Evolutionary conservation across 2,888 invertebrate species (phyloP).

Genomic region (Choristoneura rosaceana): DNA sequence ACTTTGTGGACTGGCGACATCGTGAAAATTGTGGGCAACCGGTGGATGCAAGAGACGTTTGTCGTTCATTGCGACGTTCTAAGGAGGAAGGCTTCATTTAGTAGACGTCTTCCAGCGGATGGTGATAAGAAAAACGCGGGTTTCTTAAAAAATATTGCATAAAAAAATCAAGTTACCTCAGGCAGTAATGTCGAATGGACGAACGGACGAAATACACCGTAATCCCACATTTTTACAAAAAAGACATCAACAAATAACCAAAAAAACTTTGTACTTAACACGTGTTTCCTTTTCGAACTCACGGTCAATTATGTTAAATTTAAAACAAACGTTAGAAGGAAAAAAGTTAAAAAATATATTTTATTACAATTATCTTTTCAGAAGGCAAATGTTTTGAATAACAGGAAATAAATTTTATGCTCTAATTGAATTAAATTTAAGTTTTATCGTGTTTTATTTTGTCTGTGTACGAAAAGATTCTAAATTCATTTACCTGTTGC

Average conservation of each 20-base stretch:
- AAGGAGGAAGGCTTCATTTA: too few relatives aligned
- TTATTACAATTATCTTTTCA: slow-evolving; percentile 29
- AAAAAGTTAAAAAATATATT: slow-evolving; percentile 28
- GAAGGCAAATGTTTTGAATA: slow-evolving; percentile 45
- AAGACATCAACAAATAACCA: not conserved
- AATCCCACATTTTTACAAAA: slow-evolving; percentile 57
- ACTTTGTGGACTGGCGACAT: too few relatives aligned
- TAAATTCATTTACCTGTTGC: slow-evolving; percentile 4
- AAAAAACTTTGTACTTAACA: slow-evolving; percentile 43
- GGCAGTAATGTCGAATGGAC: slow-evolving; percentile 49
- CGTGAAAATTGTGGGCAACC: too few relatives aligned
- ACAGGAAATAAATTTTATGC: slow-evolving; percentile 49
- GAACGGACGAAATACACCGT: slow-evolving; percentile 46
- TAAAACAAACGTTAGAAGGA: slow-evolving; percentile 30
- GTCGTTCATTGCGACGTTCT: too few relatives aligned
- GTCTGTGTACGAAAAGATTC: slow-evolving; percentile 2
- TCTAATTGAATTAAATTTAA: slow-evolving; percentile 16
- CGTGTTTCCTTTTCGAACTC: slow-evolving; percentile 42
- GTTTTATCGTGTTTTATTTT: slow-evolving; percentile 20
- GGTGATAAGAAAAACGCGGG: too few relatives aligned
- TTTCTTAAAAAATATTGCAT: not conserved
- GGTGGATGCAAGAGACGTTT: too few relatives aligned
- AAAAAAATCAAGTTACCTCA: slow-evolving; percentile 54
- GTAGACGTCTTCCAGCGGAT: too few relatives aligned
- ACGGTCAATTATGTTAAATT: slow-evolving; percentile 38